phyloP scores from a whole-genome alignment of 2,888 invertebrate genomes.

The Rotaria socialis region DNA sequence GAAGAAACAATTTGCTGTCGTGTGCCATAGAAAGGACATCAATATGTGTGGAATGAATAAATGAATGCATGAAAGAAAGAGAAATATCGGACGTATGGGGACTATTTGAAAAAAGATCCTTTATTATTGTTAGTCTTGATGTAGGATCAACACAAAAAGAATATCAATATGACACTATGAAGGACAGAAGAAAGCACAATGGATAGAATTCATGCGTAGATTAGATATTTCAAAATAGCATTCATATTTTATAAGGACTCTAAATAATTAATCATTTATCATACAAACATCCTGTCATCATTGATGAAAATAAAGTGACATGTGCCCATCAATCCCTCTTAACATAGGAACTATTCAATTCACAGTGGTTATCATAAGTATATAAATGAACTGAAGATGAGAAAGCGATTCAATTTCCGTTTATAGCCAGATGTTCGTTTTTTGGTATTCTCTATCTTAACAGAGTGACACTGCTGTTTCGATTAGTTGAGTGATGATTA shows the following conservation, averaged over 20 bases:
- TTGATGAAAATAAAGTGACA: not conserved
- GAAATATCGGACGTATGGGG: not conserved
- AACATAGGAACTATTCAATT: not conserved
- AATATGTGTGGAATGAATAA: not conserved
- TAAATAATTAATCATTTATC: not conserved
- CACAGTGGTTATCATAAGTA: not conserved
- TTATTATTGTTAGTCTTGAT: not conserved
- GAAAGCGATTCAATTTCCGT: not conserved
- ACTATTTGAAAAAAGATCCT: not conserved
- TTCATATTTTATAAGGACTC: not conserved
- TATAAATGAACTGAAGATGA: not conserved
- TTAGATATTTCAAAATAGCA: not conserved
- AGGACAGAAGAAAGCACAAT: not conserved
- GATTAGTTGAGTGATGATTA: constrained; percentile 6
- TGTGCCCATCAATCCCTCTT: not conserved
- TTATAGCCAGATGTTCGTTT: not conserved
- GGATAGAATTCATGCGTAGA: not conserved
- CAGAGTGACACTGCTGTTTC: not conserved
- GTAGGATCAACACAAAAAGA: not conserved
- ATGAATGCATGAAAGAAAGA: not conserved
- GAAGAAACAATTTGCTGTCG: constrained; percentile 12
- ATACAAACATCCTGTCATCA: not conserved
- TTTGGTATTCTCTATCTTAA: not conserved
- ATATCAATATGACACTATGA: not conserved
- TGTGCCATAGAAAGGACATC: not conserved